Percentiles rank a stretch among this genome's conserved stretches.
These are phyloP conservation scores for Aphidius colemani DNA, from an alignment of 2,888 invertebrate species.

Conservation along the genomic window DNA sequence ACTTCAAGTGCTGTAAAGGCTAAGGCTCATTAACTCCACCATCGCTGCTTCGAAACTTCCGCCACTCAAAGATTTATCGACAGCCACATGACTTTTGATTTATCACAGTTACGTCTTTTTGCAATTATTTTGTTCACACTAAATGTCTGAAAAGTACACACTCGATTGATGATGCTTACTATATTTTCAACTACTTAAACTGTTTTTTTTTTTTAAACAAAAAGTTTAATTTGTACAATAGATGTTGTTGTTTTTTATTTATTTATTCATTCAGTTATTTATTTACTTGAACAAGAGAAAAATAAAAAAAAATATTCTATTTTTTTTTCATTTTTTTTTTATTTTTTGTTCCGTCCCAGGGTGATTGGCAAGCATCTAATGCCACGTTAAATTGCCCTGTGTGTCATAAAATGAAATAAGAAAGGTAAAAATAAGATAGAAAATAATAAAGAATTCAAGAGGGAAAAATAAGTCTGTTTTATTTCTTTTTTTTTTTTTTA, in stretches of 20 bases:
- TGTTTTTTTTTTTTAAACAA: too few relatives aligned
- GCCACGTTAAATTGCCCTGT: slow-evolving; percentile 34
- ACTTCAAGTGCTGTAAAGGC: slow-evolving; percentile 33
- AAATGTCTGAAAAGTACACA: background rate
- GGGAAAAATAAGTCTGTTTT: slow-evolving; percentile 1
- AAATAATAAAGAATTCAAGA: slow-evolving; percentile 12
- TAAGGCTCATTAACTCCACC: slow-evolving; percentile 55
- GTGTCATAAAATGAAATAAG: slow-evolving; percentile 37
- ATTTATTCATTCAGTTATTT: too few relatives aligned
- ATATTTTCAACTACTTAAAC: too few relatives aligned
- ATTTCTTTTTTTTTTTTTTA: background rate
- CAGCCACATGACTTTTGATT: slow-evolving; percentile 26
- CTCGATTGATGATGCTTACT: too few relatives aligned
- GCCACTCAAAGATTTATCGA: slow-evolving; percentile 21
- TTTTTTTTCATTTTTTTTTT: too few relatives aligned
- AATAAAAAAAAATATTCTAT: background rate
- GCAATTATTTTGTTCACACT: slow-evolving; percentile 12
- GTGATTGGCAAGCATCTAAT: slow-evolving; percentile 37
- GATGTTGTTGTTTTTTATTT: too few relatives aligned
- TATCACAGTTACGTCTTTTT: slow-evolving; percentile 22
- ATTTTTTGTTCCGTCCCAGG: slow-evolving; percentile 24
- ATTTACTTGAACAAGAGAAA: background rate
- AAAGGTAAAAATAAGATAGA: slow-evolving; percentile 26
- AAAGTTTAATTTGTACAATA: too few relatives aligned
- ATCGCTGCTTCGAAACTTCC: slow-evolving; percentile 42